Evolutionary conservation across 2,113 vertebrate genomes (phyloP), one percentile per base, ranked within the genome.

Genomic region (Shinisaurus crocodilurus): DNA sequence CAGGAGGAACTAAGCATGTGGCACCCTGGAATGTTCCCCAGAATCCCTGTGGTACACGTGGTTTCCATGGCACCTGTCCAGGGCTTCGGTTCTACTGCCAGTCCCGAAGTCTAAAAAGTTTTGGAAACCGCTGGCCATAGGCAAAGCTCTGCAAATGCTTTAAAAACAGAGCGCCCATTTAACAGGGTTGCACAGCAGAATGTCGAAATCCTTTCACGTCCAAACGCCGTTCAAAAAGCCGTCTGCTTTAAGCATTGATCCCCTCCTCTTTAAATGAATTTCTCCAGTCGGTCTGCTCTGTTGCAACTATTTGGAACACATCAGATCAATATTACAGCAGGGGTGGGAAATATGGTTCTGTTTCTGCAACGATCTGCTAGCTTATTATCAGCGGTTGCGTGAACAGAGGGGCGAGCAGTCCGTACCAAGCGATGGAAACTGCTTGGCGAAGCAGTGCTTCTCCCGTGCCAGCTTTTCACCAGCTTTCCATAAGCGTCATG

Each of bases 161-260:
- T 25, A 57, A 82, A 82, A n/a, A 82, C 7, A 23, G 18, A 10
- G 7, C 20, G 2, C n/a, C 32, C 54, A 20, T 37, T n/a, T 18
- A 23, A 60, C 54, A 60, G 18, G 76, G 23, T 50, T 18, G 6
- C 32, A 32, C 10, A 23, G 9, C 13, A 6, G 32, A 23, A 20
- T 60, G 54, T 37, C 50, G 18, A 60, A 37, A 82, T 60, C 54
- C 6, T 60, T 82, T 82, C 57, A 9, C 57, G 1, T 82, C n/a
- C 57, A 54, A 34, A 81, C 5, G 13, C 79, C 48, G 13, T 7
- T 82, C 6, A 6, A 50, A 70, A 48, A 48, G 32, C 29, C 92
- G 79, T 95, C 93, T 93, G 90, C 8, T 57, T 93, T 37, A 93
- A 87, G 89, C 2, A 81, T 40, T 5, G 57, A 70, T 70, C 50